Evolutionary conservation across 2,888 invertebrate genomes (phyloP), one percentile per base, ranked within the genome.

Genomic region (Epistrophe grossulariae): DNA sequence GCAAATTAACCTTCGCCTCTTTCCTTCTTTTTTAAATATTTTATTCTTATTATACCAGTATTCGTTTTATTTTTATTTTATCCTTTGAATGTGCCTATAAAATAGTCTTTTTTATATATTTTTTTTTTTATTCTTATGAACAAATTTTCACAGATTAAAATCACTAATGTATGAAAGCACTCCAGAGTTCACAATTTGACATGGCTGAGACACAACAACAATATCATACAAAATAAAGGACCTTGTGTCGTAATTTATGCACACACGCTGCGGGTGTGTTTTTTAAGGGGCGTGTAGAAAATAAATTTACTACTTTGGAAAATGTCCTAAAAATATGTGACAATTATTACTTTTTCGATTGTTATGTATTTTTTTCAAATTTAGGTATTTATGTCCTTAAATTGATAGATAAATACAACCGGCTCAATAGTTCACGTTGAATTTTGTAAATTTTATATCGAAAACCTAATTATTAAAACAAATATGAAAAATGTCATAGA

Each of bases 151-250:
- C 38, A 52, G 48, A 71, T 60, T 59, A 68, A 73, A 52, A 57
- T 81, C 62, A 84, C 76, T 52, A 43, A 68, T 35, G 48, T 59
- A 71, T 43, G 55, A 70, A 83, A 79, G 48, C 83, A 79, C 87
- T 87, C 66, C 59, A 83, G 70, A 82, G 85, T 78, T 85, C 78
- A 85, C 83, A 71, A 79, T 76, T 83, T 79, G 76, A 72, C 83
- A 83, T 72, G 50, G 57, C 62, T 73, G 78, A 87, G 83, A 87
- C 83, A 79, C 78, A 82, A 79, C 82, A 79, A 52, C 79, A 79
- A 87, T 13, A 74, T 10, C 38, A 68, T 9, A 50, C 0, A 31
- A 35, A 9, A 82, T 77, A 77, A 55, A 70, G 57, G 78, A 70
- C 82, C 78, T 85, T 79, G 78, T 79, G 72, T 76, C 64, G 71